phyloP scores from a whole-genome alignment of 2,113 vertebrate genomes.

The Drymodes brunneopygia region DNA sequence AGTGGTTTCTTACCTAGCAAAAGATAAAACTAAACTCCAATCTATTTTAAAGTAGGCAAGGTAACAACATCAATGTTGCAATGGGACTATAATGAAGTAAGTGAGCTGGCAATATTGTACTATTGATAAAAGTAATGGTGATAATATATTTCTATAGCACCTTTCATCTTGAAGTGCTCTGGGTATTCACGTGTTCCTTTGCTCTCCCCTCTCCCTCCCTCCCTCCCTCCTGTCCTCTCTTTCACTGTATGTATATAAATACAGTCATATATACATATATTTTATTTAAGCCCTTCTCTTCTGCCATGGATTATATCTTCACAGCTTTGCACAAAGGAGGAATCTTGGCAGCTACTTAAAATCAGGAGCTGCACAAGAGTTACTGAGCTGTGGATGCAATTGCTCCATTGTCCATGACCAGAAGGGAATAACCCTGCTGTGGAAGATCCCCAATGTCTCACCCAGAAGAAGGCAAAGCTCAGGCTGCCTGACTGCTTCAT shows the following conservation, averaged over 20 bases:
- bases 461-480: neutral
- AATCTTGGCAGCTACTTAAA: neutral
- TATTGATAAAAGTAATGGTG: constrained; percentile 9
- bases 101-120: constrained; percentile 19
- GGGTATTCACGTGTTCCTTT: neutral
- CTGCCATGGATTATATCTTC: neutral
- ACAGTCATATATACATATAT: neutral
- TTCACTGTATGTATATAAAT: neutral
- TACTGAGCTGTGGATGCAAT: neutral
- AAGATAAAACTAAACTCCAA: constrained; percentile 42
- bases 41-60: constrained; percentile 27
- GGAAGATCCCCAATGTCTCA: neutral
- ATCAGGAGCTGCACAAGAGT: neutral
- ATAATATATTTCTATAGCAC: constrained; percentile 10
- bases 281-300: neutral
- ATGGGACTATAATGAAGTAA: constrained; percentile 30
- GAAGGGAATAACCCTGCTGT: neutral
- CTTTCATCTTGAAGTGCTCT: neutral
- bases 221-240: neutral
- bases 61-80: constrained; percentile 16
- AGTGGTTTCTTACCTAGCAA: neutral
- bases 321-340: neutral
- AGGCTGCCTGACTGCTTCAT: neutral
- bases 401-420: neutral
- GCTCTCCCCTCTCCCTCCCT: neutral